These are phyloP conservation scores for Uropetala carovei DNA, from an alignment of 2,888 invertebrate genomes.

Conservation along the genomic window DNA sequence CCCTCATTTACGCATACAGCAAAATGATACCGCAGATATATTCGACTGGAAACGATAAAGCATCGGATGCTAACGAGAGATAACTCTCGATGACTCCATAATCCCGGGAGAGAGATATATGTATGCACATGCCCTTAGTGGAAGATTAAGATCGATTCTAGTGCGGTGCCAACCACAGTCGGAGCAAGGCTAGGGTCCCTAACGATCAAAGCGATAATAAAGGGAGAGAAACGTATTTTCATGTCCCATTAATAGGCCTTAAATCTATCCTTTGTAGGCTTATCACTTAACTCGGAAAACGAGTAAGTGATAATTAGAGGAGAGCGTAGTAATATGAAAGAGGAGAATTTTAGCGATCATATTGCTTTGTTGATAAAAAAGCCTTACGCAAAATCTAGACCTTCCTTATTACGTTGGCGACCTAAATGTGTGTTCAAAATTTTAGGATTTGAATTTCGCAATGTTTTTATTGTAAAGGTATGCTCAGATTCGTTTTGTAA, in stretches of 20 bases:
- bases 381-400: too few species aligned
- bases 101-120: background rate
- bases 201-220: slow-evolving; percentile 7
- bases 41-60: background rate
- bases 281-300: background rate
- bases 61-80: background rate
- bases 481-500: too few species aligned
- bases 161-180: background rate
- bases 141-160: slow-evolving; percentile 6
- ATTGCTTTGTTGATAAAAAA: too few species aligned
- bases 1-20: too few species aligned
- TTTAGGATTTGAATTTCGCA: too few species aligned
- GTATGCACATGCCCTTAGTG: background rate
- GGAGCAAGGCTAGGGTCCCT: background rate
- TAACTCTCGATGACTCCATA: slow-evolving; percentile 20
- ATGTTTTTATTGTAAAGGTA: too few species aligned
- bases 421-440: too few species aligned
- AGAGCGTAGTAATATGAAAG: background rate
- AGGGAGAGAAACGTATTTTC: slow-evolving; percentile 6
- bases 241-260: slow-evolving; percentile 24
- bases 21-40: too few species aligned
- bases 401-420: too few species aligned
- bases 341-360: too few species aligned
- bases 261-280: background rate
- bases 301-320: background rate